phyloP scores from a whole-genome alignment of 2,888 invertebrate species.

The Masnerella sp. region DNA sequence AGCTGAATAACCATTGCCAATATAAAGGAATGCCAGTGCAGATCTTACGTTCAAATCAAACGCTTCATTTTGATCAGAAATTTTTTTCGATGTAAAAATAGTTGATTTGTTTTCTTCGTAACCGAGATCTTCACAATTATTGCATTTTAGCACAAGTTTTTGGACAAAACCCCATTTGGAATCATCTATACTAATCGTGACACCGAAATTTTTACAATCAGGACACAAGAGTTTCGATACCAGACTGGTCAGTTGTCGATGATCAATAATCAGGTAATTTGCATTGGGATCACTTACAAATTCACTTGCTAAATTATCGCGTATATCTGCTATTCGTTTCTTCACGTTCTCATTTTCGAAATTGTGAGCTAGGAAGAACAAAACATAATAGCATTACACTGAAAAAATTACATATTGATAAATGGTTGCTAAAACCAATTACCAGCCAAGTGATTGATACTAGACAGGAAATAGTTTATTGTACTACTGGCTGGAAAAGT shows the following conservation, averaged over 20 bases:
- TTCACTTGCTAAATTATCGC: conserved; percentile 3
- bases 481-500: too few relatives aligned
- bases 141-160: conserved; percentile 5
- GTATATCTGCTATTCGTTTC: conserved; percentile 1
- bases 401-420: not conserved
- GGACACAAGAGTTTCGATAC: not conserved
- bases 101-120: not conserved
- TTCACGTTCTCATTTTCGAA: conserved; percentile 8
- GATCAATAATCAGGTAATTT: conserved; percentile 3
- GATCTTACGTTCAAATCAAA: conserved; percentile 12
- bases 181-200: not conserved
- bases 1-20: conserved; percentile 1
- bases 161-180: not conserved
- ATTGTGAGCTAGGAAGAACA: conserved; percentile 1
- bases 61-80: conserved; percentile 3
- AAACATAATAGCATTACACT: not conserved
- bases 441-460: not conserved
- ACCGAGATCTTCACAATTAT: not conserved
- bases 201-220: not conserved
- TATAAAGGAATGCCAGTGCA: conserved; percentile 7
- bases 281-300: not conserved
- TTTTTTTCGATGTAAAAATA: conserved; percentile 2
- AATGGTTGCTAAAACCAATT: not conserved
- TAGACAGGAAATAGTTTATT: not conserved
- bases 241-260: not conserved